Evolutionary conservation across 2,113 vertebrate species (phyloP), one percentile per base, ranked within the genome.

Genomic region (Vulpes ferrilata): DNA sequence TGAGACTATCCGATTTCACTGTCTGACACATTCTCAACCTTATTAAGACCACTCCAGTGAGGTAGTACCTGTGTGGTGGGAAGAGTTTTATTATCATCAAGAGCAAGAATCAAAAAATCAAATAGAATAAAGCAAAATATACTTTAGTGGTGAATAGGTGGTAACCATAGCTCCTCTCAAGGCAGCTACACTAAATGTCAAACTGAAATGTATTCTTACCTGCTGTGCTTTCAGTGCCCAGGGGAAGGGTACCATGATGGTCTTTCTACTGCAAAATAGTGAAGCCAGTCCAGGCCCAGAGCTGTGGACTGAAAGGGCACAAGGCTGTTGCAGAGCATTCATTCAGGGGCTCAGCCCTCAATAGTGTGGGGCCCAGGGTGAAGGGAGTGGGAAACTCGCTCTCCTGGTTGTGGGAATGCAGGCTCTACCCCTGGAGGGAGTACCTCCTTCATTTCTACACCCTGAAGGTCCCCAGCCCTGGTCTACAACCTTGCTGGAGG

Each of bases 161-260:
- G 69, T 51, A 48, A 12, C 64, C 12, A 1, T 60, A 2, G 1
- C 35, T 22, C n/a, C 25, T 67, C 35, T 23, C 7, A 53, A 43
- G 32, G 57, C 10, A 48, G 35, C 35, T 71, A 55, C n/a, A n/a
- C 23, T 11, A 25, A 32, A 6, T 27, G 43, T 48, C 1, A 65
- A 51, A 19, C 32, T 16, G 8, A 0, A 0, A 0, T 20, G 38
- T 60, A 3, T n/a, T 67, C 38, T 78, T 10, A 9, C 59, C 35
- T 17, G 1, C n/a, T 53, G 19, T 48, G 5, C 73, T n/a, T 10
- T 57, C 12, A 11, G 0, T 17, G 5, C 48, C 23, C 4, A 2
- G 7, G 11, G 12, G 43, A 13, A 30, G 15, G 53, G 23, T 38
- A 25, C 60, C 10, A 0, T 6, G 19, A 13, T 16, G 27, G 51